Base-by-base conservation (phyloP, 37 sponge, comb jelly and placozoan genomes). In the Ianthella basta region DNA sequence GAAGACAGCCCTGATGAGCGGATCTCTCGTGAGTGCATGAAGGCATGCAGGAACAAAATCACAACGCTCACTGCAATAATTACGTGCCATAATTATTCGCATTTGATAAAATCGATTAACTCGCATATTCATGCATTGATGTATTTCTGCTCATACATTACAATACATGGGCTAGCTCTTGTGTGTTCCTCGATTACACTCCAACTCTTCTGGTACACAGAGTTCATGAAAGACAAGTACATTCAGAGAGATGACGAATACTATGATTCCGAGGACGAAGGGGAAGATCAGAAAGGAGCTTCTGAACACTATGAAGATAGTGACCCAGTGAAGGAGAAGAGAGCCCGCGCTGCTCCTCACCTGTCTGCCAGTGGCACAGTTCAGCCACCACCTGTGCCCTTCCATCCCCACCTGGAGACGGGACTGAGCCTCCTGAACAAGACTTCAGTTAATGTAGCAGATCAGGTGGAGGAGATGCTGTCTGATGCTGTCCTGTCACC, bases 211-310 rank as follows among this genome's bases (percentile, higher is more conserved):
- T 10, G 4, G 13, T 8, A 24, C 37, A 8, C 87, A 96, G 97
- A 91, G 59, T 72, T 80, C 25, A 85, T 72, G 33, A 72, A 85
- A 24, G 96, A 95, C 80, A 97, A 97, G 87, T 59, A 82, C 16
- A 87, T 95, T 32, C 72, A 83, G 15, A 73, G 92, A 38, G 92
- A 89, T 56, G 92, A 93, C 64, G 98, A 97, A 63, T 93, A 83
- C 75, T 88, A 85, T 83, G 98, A 97, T 77, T 90, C 91, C 74
- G 98, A 97, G 44, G 98, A 97, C 41, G 98, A 97, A 80, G 95
- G 91, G 0, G 86, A 80, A 2, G 53, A 75, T 21, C 39, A 60
- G 36, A 67, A 60, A 30, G 30, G 34, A 82, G 1, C 24, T 59
- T 2, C 80, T n/a, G n/a, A n/a, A 55, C 83, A 59, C 53, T 79